These are phyloP conservation scores for Phortica variegata DNA, from an alignment of 1,140 invertebrate genomes.

Conservation along the genomic window DNA sequence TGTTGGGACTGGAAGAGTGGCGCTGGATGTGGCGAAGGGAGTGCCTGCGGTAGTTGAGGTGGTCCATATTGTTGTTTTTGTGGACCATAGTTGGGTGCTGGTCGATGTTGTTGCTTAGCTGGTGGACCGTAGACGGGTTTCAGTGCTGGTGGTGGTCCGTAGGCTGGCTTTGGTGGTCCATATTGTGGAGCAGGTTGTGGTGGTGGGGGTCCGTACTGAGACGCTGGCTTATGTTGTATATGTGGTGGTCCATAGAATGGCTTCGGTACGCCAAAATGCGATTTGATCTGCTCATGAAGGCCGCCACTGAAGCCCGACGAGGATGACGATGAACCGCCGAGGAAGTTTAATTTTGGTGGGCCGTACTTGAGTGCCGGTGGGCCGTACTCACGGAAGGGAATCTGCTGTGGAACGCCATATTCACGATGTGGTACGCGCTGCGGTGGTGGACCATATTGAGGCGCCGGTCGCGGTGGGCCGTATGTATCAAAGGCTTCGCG, in stretches of 20 bases:
- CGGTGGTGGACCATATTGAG: slow-evolving; percentile 56
- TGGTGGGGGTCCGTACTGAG: slow-evolving; percentile 44
- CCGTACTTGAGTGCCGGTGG: slow-evolving; percentile 46
- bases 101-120: slow-evolving; percentile 49
- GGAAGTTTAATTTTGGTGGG: slow-evolving; percentile 42
- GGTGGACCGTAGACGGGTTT: slow-evolving; percentile 57
- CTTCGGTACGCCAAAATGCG: slow-evolving; percentile 52
- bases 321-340: slow-evolving; percentile 15
- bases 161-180: slow-evolving; percentile 58
- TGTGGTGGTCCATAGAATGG: slow-evolving; percentile 58
- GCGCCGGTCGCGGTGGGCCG: slow-evolving; percentile 41
- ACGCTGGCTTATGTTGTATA: slow-evolving; percentile 45
- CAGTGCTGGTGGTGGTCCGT: slow-evolving; percentile 59
- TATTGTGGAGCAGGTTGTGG: slow-evolving; percentile 42
- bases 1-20: slow-evolving; percentile 39
- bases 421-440: slow-evolving; percentile 53
- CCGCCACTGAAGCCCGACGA: slow-evolving; percentile 1
- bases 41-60: slow-evolving; percentile 39
- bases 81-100: slow-evolving; percentile 57
- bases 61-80: slow-evolving; percentile 49
- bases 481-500: slow-evolving; percentile 36
- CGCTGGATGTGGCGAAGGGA: slow-evolving; percentile 48
- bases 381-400: slow-evolving; percentile 47
- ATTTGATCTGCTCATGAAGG: slow-evolving; percentile 48
- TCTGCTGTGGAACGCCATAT: slow-evolving; percentile 48